These are phyloP conservation scores for Watsonalla cultraria DNA, from an alignment of 2,888 invertebrate species.

Conservation along the genomic window DNA sequence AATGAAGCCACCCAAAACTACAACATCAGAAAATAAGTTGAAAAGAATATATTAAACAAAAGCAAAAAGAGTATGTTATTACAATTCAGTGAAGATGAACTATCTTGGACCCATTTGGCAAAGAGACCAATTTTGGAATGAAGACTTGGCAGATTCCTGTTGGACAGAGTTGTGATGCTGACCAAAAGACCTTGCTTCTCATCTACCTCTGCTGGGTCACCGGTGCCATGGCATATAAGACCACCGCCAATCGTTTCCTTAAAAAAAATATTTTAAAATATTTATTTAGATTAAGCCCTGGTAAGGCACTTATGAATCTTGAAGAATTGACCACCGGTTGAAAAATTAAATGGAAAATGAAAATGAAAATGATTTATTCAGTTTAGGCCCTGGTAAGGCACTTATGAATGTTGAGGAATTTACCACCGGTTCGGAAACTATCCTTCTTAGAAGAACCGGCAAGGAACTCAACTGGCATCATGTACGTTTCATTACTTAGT, in stretches of 20 bases:
- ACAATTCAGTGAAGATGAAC: background rate
- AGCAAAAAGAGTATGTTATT: slow-evolving; percentile 6
- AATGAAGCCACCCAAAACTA: background rate
- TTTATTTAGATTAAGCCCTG: too few relatives aligned
- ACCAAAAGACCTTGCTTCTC: slow-evolving; percentile 40
- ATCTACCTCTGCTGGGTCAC: slow-evolving; percentile 41
- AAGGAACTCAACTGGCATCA: too few relatives aligned
- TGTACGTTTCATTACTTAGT: too few relatives aligned
- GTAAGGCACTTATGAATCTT: too few relatives aligned
- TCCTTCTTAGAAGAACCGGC: too few relatives aligned
- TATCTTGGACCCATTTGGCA: slow-evolving; percentile 40
- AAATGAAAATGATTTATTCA: too few relatives aligned
- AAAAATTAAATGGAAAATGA: too few relatives aligned
- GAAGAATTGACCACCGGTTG: too few relatives aligned
- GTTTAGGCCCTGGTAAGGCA: too few relatives aligned
- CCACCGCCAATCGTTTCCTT: slow-evolving; percentile 55
- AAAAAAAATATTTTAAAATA: slow-evolving; percentile 5
- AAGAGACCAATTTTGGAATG: slow-evolving; percentile 39
- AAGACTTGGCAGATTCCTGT: slow-evolving; percentile 36
- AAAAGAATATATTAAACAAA: background rate
- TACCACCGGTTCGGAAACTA: too few relatives aligned
- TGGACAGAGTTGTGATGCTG: slow-evolving; percentile 43
- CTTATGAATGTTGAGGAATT: too few relatives aligned
- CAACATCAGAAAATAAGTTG: slow-evolving; percentile 10
- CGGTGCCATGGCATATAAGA: slow-evolving; percentile 47